Evolutionary conservation across 1,140 invertebrate genomes (phyloP).

Genomic region (Colletes latitarsis): DNA sequence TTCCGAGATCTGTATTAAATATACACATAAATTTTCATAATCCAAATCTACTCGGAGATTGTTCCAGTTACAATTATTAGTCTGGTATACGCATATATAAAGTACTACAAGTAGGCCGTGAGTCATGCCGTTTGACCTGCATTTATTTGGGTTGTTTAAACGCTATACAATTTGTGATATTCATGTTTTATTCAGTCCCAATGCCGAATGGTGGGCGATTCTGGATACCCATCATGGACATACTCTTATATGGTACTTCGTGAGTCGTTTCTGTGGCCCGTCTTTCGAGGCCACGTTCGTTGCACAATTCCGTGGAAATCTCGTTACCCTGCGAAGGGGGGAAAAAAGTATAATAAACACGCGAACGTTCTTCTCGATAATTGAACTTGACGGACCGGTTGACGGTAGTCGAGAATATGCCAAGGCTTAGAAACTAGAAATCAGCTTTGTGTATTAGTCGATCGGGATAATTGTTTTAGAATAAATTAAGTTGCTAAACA

Average conservation of each 20-base stretch:
- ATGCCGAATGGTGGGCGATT: conserved; percentile 53
- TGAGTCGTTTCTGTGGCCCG: conserved; percentile 62
- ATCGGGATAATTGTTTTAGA: not conserved
- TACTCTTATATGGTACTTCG: conserved; percentile 67
- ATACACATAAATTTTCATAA: conserved; percentile 3
- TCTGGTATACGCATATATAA: not conserved
- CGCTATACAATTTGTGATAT: conserved; percentile 51
- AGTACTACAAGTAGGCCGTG: conserved; percentile 38
- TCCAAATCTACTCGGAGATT: not conserved
- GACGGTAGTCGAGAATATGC: not conserved
- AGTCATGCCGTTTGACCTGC: conserved; percentile 40
- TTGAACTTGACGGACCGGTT: not conserved
- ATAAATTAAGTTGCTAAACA: not conserved
- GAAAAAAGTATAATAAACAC: not conserved
- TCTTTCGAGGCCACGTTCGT: conserved; percentile 59
- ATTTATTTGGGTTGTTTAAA: conserved; percentile 46
- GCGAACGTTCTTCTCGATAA: not conserved
- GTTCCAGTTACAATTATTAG: conserved; percentile 20
- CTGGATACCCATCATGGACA: conserved; percentile 64
- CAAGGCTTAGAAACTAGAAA: not conserved
- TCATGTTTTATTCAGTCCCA: conserved; percentile 44
- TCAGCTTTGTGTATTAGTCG: too few relatives aligned
- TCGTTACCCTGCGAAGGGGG: not conserved
- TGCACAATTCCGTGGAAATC: conserved; percentile 54
- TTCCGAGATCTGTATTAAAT: not conserved